phyloP scores from a whole-genome alignment of 2,797 vertebrate species.

The Sebastolobus alascanus region DNA sequence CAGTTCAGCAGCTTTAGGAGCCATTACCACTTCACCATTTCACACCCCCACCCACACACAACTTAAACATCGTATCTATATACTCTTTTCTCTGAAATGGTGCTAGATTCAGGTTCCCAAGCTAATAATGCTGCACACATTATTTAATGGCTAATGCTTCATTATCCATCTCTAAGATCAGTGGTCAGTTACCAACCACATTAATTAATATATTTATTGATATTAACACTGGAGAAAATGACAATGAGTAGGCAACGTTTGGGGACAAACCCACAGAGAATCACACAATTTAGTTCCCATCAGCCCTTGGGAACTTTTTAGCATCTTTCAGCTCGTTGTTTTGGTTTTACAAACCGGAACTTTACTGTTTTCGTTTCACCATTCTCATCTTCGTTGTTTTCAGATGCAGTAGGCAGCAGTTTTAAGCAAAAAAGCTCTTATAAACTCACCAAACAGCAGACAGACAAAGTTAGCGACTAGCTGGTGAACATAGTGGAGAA shows the following conservation, averaged over 20 bases:
- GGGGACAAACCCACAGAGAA: too few relatives aligned
- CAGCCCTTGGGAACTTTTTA: too few relatives aligned
- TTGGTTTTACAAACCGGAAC: neutral
- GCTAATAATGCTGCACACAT: neutral
- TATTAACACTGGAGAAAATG: neutral
- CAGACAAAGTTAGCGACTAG: neutral
- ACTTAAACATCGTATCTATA: neutral
- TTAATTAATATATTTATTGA: neutral
- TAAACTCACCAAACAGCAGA: neutral
- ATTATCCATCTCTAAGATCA: neutral
- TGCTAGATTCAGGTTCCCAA: neutral
- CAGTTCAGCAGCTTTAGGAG: neutral
- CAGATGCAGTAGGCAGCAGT: neutral
- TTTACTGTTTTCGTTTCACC: neutral
- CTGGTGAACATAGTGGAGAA: too few relatives aligned
- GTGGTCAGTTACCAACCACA: neutral
- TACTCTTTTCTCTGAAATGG: too few relatives aligned
- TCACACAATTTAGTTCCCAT: too few relatives aligned
- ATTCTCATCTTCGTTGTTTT: neutral
- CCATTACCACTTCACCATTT: neutral
- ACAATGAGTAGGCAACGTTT: rapidly evolving
- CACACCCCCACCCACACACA: neutral
- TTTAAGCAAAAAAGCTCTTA: too few relatives aligned
- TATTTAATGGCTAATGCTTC: neutral
- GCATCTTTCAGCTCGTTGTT: too few relatives aligned